Conservation (phyloP, 2,113 vertebrate species). For the Urocolius indicus region DNA sequence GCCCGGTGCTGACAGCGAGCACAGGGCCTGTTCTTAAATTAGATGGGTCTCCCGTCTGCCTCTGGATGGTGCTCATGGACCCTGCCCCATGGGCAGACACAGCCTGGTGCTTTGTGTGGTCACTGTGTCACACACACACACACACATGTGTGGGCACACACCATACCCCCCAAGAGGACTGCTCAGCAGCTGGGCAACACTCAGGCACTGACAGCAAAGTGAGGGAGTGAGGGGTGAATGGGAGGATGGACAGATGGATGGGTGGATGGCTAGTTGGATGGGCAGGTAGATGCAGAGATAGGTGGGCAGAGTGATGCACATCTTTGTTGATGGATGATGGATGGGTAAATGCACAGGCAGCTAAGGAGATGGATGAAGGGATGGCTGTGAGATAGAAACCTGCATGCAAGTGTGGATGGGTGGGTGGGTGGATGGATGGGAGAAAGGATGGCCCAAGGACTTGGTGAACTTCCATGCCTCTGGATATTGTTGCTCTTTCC, state of each 20-base stretch:
- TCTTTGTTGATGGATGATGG: neutral
- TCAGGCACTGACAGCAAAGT: accelerated
- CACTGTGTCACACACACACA: accelerated
- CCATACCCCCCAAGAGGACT: accelerated
- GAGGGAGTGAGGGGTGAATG: neutral
- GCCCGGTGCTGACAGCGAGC: conserved; percentile 1
- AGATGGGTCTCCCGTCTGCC: neutral
- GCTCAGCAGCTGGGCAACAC: neutral
- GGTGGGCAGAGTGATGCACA: neutral
- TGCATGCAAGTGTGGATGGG: neutral
- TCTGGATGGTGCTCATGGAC: accelerated
- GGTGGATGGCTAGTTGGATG: neutral
- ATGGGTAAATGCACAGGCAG: too few relatives aligned
- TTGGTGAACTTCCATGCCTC: neutral
- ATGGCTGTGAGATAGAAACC: neutral
- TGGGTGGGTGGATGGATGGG: neutral
- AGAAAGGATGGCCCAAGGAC: neutral
- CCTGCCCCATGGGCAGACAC: neutral
- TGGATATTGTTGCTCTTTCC: neutral
- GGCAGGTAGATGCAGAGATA: neutral
- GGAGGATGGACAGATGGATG: neutral
- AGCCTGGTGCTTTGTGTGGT: accelerated
- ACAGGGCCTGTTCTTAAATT: conserved; percentile 14
- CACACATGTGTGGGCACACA: accelerated
- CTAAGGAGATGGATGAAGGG: neutral